Base-by-base conservation (phyloP, 2,113 vertebrate genomes). In the Bucco capensis region DNA sequence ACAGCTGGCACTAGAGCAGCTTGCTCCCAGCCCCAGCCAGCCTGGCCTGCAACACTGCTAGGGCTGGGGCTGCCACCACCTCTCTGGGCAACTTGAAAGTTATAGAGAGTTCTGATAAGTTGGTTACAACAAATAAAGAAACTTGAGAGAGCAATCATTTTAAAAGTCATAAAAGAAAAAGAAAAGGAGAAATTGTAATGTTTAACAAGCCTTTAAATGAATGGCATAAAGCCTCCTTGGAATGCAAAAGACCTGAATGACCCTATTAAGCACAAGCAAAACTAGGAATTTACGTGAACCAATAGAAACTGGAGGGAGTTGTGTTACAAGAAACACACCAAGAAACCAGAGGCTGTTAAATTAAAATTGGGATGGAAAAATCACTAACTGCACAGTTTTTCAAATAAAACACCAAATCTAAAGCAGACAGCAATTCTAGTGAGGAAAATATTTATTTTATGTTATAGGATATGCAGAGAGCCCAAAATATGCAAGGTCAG, bases 341-440 rank as follows among this genome's bases (percentile, higher is more conserved):
- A 77, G 54, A 86, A 94, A 91, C 44, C 51, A 88, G 66, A 93
- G 50, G 56, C 21, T 93, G n/a, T 79, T 96, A 93, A 92, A 88
- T 73, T 82, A 93, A 86, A 90, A 88, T 49, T 82, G 50, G 47
- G 51, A 38, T 0, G 5, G 73, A 83, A 87, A 89, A 93, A 94
- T 62, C 50, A 87, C 87, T 93, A 83, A 82, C 57, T 56, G 57
- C 42, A 81, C 62, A 79, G 38, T 83, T 95, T 94, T 93, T 72
- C 54, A 95, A 95, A 94, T 90, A 93, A 95, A 92, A 70, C 38
- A 79, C 46, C 64, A 86, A 91, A 90, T 84, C 42, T 84, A 85
- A 94, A 79, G 24, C 84, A 92, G 89, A 67, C 75, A 83, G 65
- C 30, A 72, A 64, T 47, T 88, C 92, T 65, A 90, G 46, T 61